These are phyloP conservation scores for Drosophila kanapiae DNA, from an alignment of 1,140 invertebrate species.

Conservation along the genomic window DNA sequence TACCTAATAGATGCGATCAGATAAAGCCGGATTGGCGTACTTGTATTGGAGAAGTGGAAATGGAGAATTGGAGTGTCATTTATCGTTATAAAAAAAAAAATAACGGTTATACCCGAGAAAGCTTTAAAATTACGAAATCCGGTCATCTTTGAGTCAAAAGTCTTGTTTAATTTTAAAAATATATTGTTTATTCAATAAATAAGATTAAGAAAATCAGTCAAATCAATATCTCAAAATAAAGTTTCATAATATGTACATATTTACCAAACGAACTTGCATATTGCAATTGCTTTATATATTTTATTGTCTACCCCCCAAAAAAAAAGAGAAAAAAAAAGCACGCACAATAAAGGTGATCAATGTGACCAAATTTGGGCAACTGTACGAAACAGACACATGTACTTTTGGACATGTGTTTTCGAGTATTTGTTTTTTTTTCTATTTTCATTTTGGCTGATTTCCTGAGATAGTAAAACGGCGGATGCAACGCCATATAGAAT, in stretches of 20 bases:
- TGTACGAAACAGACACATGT: conserved; percentile 24
- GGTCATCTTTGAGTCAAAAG: too few relatives aligned
- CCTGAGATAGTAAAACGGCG: conserved; percentile 65
- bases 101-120: not conserved
- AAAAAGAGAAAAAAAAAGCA: not conserved
- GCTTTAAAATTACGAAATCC: too few relatives aligned
- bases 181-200: too few relatives aligned
- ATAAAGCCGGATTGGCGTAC: not conserved
- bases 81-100: not conserved
- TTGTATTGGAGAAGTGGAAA: not conserved
- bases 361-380: conserved; percentile 47
- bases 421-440: not conserved
- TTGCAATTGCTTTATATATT: conserved; percentile 35
- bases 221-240: too few relatives aligned
- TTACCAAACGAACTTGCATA: conserved; percentile 48
- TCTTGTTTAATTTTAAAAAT: too few relatives aligned
- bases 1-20: conserved; percentile 33
- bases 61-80: not conserved
- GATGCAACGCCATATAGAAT: conserved; percentile 67
- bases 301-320: conserved; percentile 5
- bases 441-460: conserved; percentile 35
- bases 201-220: too few relatives aligned
- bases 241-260: not conserved
- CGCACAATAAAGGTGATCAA: conserved; percentile 39
- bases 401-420: conserved; percentile 27